Base-by-base conservation (phyloP, 2,888 invertebrate species). In the Dascillus cervinus region DNA sequence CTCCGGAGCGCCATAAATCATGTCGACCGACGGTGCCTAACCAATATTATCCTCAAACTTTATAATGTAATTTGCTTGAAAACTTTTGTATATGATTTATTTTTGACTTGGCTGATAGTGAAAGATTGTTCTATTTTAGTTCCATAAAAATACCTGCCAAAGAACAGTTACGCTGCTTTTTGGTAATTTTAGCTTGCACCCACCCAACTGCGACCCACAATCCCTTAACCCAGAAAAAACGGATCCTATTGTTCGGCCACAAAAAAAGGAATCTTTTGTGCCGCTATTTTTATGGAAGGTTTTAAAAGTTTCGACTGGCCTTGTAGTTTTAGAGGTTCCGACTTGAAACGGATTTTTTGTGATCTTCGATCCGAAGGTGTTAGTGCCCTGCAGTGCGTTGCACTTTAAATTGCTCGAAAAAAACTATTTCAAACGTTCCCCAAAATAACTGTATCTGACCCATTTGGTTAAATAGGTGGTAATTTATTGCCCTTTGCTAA, bases 361-460 rank as follows among this genome's bases (percentile, higher is more conserved):
- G 57, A n/a, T 10, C 5, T 32, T 22, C 28, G 26, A 25, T 34
- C 46, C 50, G 49, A 54, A 53, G 54, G 55, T 52, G 51, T 52
- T 53, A 47, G 47, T 45, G 48, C 50, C 49, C 49, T 40, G 47
- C 39, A 47, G 58, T 49, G 57, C 56, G 55, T 52, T 53, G 58
- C 49, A 58, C 57, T 57, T 48, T 55, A 49, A 56, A 59, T 56
- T 55, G 47, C 52, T 44, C 41, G 32, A 47, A 50, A 53, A 48
- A 50, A 51, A 38, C 34, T 22, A 35, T 32, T 44, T 43, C 41
- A 41, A 35, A 44, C 33, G 41, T 48, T 46, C 42, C 50, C 46
- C 41, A 47, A 56, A 59, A 54, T 59, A 58, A 57, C 58, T 49
- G 56, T 56, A 51, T 52, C 44, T 49, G 53, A 52, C 55, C 57